A percentile compares a stretch with the other conserved stretches of the same genome.
Conservation (phyloP, 2,888 invertebrate species). For the Papilio gigon region DNA sequence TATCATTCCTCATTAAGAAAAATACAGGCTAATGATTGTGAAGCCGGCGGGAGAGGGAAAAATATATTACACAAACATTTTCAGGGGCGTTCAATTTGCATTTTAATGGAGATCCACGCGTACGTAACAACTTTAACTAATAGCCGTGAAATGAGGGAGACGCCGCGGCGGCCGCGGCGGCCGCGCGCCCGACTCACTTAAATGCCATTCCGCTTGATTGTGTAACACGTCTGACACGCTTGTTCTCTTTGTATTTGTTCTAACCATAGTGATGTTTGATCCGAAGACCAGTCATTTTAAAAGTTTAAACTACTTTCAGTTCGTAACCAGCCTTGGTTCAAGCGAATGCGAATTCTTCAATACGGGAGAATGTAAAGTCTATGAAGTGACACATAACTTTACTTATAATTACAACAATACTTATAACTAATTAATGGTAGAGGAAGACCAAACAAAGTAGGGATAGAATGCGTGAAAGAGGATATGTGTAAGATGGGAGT, state of each 20-base stretch:
- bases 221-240: conserved; percentile 23
- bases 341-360: no score
- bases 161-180: conserved; percentile 38
- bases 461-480: no score
- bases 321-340: no score
- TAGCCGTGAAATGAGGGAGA: conserved; percentile 77
- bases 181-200: conserved; percentile 34
- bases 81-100: conserved; percentile 78
- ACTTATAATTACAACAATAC: no score
- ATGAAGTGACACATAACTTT: no score
- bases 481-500: no score
- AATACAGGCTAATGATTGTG: conserved; percentile 25
- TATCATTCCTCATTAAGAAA: conserved; percentile 27
- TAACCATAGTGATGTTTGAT: neutral
- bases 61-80: conserved; percentile 74
- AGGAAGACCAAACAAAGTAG: no score
- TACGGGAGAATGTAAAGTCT: no score
- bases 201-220: conserved; percentile 34
- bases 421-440: no score
- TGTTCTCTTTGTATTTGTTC: neutral
- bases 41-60: conserved; percentile 52
- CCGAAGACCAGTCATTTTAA: neutral
- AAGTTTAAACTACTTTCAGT: no score
- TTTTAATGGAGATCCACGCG: conserved; percentile 80
- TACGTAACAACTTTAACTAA: conserved; percentile 80